These are phyloP conservation scores for Drosophila borborema DNA, from an alignment of 2,888 invertebrate species.

Conservation along the genomic window DNA sequence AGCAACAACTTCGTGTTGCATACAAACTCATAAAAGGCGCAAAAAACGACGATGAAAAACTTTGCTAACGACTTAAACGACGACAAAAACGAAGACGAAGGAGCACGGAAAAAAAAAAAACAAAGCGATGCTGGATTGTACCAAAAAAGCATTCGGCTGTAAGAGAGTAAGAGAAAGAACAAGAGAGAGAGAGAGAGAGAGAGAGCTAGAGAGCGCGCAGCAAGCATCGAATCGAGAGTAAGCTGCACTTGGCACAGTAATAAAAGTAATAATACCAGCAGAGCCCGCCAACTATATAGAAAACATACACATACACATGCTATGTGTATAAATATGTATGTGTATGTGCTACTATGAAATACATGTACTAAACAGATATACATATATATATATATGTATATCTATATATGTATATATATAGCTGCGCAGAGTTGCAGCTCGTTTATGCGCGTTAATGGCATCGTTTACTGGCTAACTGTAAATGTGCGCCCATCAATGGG, in stretches of 20 bases:
- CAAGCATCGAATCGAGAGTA: constrained; percentile 38
- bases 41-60: constrained; percentile 68
- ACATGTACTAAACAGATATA: not conserved
- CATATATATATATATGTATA: not conserved
- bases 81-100: constrained; percentile 50
- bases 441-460: constrained; percentile 81
- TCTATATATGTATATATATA: constrained; percentile 6
- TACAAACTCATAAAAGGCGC: constrained; percentile 69
- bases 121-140: constrained; percentile 24
- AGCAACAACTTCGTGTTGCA: constrained; percentile 61
- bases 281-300: constrained; percentile 21
- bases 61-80: constrained; percentile 77
- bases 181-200: constrained; percentile 10
- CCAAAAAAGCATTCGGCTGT: constrained; percentile 39
- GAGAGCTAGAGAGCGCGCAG: constrained; percentile 17
- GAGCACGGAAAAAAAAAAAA: constrained; percentile 4
- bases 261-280: constrained; percentile 72
- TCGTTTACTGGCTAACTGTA: constrained; percentile 81
- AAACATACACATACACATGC: constrained; percentile 7
- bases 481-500: constrained; percentile 52
- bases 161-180: constrained; percentile 12
- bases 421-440: constrained; percentile 64
- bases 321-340: constrained; percentile 2
- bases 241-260: constrained; percentile 73
- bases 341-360: not conserved